These are phyloP conservation scores for Drosophila navojoa DNA, from an alignment of 1,140 invertebrate genomes.

Conservation along the genomic window DNA sequence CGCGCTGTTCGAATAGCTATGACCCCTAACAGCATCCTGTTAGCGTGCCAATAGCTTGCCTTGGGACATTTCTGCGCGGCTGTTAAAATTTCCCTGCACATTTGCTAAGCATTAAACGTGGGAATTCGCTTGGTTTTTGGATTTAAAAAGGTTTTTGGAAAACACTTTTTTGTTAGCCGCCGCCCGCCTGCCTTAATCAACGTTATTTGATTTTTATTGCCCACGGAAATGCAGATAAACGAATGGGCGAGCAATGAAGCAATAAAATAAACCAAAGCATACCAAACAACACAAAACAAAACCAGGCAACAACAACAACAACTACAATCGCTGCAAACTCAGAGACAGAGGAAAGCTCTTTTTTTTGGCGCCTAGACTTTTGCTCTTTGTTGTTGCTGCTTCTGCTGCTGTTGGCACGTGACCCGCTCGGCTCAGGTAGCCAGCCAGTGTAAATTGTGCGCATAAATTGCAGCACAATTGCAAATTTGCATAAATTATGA, in stretches of 20 bases:
- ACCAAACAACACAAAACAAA: constrained; percentile 14
- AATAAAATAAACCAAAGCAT: constrained; percentile 16
- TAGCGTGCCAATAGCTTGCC: neutral
- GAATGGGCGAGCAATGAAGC: constrained; percentile 26
- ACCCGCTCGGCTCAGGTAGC: constrained; percentile 35
- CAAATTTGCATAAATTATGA: constrained; percentile 72
- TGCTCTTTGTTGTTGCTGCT: neutral
- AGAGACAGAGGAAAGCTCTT: constrained; percentile 23
- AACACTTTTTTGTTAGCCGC: constrained; percentile 22
- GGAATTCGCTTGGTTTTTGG: constrained; percentile 4
- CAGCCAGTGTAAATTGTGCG: constrained; percentile 51
- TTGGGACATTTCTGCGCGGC: constrained; percentile 32
- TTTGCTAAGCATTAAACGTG: constrained; percentile 33
- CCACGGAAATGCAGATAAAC: constrained; percentile 45
- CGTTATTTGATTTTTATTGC: constrained; percentile 47
- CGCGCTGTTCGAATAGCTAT: no score
- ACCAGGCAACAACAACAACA: constrained; percentile 1
- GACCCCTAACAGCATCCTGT: constrained; percentile 14
- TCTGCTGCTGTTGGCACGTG: constrained; percentile 37
- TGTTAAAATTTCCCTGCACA: constrained; percentile 69
- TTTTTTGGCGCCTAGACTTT: constrained; percentile 28
- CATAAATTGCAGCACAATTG: constrained; percentile 52
- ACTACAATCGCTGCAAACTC: neutral
- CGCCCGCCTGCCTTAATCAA: constrained; percentile 33
- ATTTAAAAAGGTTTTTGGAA: constrained; percentile 20